A percentile compares a stretch with the other conserved stretches of the same genome.
phyloP scores from a whole-genome alignment of 2,888 invertebrate species.

The Conops quadrifasciatus region DNA sequence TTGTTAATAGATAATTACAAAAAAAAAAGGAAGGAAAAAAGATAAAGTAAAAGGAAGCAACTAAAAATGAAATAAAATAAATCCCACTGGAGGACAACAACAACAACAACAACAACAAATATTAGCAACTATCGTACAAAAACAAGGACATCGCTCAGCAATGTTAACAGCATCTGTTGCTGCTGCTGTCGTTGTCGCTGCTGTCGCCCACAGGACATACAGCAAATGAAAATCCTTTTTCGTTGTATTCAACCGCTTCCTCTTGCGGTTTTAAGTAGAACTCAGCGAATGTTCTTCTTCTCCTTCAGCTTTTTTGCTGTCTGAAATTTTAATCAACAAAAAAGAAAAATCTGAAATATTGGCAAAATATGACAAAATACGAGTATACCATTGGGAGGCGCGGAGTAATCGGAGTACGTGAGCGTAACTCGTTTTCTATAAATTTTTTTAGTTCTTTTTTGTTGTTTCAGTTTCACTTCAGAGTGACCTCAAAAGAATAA shows the following conservation, averaged over 20 bases:
- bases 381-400: no score
- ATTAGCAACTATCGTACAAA: no score
- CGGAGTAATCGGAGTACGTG: no score
- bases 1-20: conserved; percentile 23
- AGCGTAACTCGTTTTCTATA: background rate
- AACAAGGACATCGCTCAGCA: background rate
- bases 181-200: background rate
- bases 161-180: no score
- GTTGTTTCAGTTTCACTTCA: background rate
- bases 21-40: background rate
- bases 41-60: background rate
- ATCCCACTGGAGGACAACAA: background rate
- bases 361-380: conserved; percentile 16
- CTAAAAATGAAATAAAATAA: no score
- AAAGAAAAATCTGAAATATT: conserved; percentile 6
- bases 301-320: background rate
- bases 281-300: background rate
- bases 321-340: background rate
- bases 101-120: background rate
- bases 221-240: conserved; percentile 9
- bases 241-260: background rate
- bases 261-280: background rate
- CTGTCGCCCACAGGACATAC: conserved; percentile 6
- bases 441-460: conserved; percentile 9
- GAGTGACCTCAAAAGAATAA: background rate